Evolutionary conservation across 2,888 invertebrate genomes (phyloP).

Genomic region (Pterostichus madidus): DNA sequence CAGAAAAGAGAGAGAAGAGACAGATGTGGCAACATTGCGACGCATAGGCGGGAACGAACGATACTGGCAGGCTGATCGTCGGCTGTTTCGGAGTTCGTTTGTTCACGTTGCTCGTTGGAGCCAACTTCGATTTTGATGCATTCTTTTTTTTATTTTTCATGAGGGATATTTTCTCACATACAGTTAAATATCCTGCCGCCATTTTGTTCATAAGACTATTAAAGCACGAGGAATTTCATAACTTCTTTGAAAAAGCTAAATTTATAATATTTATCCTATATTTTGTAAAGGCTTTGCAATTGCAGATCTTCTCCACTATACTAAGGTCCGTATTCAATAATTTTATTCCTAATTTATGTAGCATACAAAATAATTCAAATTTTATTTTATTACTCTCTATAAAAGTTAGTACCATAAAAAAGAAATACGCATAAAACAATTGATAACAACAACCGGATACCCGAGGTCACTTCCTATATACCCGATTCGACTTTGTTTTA

Average conservation of each 20-base stretch:
- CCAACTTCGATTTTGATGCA: slow-evolving; percentile 37
- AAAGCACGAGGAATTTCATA: too few relatives aligned
- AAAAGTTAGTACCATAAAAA: slow-evolving; percentile 18
- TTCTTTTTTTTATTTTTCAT: too few relatives aligned
- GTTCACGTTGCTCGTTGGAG: slow-evolving; percentile 1
- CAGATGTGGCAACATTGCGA: slow-evolving; percentile 46
- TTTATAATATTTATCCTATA: too few relatives aligned
- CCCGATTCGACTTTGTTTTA: slow-evolving; percentile 30
- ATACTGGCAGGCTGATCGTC: slow-evolving; percentile 50
- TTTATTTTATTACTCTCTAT: slow-evolving; percentile 1
- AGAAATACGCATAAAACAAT: slow-evolving; percentile 38
- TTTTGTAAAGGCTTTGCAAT: too few relatives aligned
- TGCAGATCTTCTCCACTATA: too few relatives aligned
- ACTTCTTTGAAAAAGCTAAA: too few relatives aligned
- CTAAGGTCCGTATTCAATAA: too few relatives aligned
- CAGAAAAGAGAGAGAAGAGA: background rate
- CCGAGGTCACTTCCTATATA: slow-evolving; percentile 40
- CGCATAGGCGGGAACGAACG: slow-evolving; percentile 51
- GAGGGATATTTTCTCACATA: too few relatives aligned
- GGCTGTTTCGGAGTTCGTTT: slow-evolving; percentile 40
- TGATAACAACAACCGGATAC: slow-evolving; percentile 29
- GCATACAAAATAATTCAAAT: too few relatives aligned
- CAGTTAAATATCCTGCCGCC: too few relatives aligned
- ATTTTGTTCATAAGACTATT: too few relatives aligned
- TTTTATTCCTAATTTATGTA: too few relatives aligned